Conservation (phyloP, 2,113 vertebrate genomes). For the Eupsittula cactorum region DNA sequence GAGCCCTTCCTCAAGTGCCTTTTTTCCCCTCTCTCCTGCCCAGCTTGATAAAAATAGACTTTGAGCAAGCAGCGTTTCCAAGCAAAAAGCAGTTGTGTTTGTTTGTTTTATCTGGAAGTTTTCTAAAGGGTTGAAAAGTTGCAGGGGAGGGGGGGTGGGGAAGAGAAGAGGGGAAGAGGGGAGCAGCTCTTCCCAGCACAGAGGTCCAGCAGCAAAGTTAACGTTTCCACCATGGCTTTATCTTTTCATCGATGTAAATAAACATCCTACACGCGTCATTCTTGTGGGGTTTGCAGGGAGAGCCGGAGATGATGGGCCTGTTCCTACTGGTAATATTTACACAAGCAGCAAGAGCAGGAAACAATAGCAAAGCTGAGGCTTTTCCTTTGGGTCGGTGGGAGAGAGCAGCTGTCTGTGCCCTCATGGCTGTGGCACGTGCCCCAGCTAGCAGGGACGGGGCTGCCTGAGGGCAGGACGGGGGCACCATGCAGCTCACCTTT, state of each 20-base stretch:
- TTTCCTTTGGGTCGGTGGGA: slow-evolving; percentile 11
- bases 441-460: fast-evolving
- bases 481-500: neutral
- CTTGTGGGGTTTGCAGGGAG: slow-evolving; percentile 38
- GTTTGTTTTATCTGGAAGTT: slow-evolving; percentile 69
- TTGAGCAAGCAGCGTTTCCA: slow-evolving; percentile 49
- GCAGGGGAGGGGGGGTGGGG: neutral
- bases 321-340: slow-evolving; percentile 70
- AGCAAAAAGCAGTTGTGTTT: slow-evolving; percentile 41
- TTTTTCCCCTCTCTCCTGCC: slow-evolving; percentile 23
- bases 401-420: neutral
- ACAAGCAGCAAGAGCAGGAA: slow-evolving; percentile 62
- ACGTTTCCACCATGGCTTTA: slow-evolving; percentile 46
- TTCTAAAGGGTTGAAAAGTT: slow-evolving; percentile 45
- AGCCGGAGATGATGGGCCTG: slow-evolving; percentile 63
- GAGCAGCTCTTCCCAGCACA: slow-evolving; percentile 1
- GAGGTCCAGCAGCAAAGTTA: slow-evolving; percentile 47
- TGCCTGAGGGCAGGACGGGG: neutral
- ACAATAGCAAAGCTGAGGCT: slow-evolving; percentile 59
- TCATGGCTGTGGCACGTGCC: neutral
- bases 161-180: neutral
- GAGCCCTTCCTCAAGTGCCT: neutral
- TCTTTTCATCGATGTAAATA: slow-evolving; percentile 65
- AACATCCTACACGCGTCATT: slow-evolving; percentile 56
- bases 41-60: slow-evolving; percentile 53